These are phyloP conservation scores for Ceratothoa steindachneri DNA, from an alignment of 2,888 invertebrate species.

Conservation along the genomic window DNA sequence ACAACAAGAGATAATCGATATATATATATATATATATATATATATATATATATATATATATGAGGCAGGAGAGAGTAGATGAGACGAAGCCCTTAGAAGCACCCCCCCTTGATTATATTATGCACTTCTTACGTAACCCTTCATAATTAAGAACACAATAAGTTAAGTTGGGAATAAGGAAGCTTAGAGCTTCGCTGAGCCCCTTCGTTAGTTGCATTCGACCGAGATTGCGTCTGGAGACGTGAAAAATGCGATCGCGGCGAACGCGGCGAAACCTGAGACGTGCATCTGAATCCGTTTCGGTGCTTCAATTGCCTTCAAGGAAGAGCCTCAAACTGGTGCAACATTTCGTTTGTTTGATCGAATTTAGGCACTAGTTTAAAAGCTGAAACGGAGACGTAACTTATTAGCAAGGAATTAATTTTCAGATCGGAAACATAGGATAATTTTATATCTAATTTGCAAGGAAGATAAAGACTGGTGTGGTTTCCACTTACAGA, in stretches of 20 bases:
- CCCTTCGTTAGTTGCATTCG: neutral
- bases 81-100: neutral
- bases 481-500: too few relatives aligned
- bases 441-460: neutral
- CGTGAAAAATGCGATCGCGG: neutral
- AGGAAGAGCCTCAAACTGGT: neutral
- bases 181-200: neutral
- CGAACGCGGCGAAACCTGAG: neutral
- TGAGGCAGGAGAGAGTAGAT: neutral
- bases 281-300: neutral
- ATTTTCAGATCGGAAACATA: neutral
- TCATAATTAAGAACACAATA: neutral
- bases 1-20: neutral
- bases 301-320: neutral
- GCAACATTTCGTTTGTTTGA: neutral
- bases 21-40: constrained; percentile 12
- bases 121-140: neutral
- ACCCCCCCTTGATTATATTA: neutral
- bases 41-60: constrained; percentile 10
- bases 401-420: neutral
- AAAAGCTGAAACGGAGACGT: neutral
- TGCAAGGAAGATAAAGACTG: too few relatives aligned
- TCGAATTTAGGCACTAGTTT: neutral
- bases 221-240: neutral
- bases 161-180: neutral